phyloP scores from a whole-genome alignment of 2,113 vertebrate genomes.

The Neolamprologus tretocephalus region DNA sequence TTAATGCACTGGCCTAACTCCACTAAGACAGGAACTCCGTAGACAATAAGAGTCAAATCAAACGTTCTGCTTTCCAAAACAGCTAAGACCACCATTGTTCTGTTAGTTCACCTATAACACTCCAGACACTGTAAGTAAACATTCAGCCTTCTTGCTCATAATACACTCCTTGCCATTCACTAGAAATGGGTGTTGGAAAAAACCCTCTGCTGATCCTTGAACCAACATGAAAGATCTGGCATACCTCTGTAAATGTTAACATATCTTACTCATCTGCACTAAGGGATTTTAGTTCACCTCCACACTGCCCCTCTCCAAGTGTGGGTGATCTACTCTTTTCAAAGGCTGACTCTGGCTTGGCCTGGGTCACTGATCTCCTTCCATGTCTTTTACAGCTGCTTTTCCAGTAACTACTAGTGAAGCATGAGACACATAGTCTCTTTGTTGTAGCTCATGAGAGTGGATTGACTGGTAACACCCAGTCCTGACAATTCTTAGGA shows the following conservation, averaged over 20 bases:
- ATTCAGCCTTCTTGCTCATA: neutral
- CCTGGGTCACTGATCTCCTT: neutral
- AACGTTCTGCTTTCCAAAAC: neutral
- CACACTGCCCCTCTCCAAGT: neutral
- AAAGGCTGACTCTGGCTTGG: neutral
- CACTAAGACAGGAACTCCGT: neutral
- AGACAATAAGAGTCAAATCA: neutral
- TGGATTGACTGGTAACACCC: neutral
- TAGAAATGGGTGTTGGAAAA: neutral
- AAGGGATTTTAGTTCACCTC: neutral
- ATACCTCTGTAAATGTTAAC: neutral
- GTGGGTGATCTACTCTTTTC: neutral
- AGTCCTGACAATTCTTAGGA: neutral
- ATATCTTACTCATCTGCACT: neutral
- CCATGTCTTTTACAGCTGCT: neutral
- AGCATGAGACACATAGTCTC: neutral
- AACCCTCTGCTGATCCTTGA: neutral
- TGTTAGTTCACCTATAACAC: neutral
- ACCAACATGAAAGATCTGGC: neutral
- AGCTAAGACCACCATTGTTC: neutral
- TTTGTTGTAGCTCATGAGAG: neutral
- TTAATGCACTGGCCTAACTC: neutral
- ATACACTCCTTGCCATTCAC: neutral
- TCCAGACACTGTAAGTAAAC: neutral
- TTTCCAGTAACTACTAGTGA: neutral